Evolutionary conservation across 2,797 vertebrate species (phyloP), one percentile per base, ranked within the genome.

Genomic region (Chelidonichthys spinosus): DNA sequence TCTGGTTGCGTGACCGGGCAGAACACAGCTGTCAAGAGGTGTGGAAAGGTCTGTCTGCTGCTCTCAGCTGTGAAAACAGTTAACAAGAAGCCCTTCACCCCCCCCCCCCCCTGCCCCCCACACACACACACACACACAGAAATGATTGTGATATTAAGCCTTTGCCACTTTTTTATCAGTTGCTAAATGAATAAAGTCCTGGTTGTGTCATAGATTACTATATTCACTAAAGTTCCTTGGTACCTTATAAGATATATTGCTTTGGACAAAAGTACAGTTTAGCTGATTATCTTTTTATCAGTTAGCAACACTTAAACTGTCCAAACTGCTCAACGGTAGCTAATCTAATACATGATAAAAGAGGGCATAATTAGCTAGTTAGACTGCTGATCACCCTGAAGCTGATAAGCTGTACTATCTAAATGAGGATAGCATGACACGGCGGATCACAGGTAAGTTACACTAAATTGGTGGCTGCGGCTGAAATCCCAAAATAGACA

Each of bases 51-150:
- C 82, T 84, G 83, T 82, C 72, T 72, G 81, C 81, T 87, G 76
- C 67, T 84, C 82, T 93, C 92, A 93, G 92, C 90, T 93, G 91
- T 91, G 77, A 93, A 93, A 93, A 93, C 92, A 93, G 87, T 90
- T 90, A 86, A 64, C 81, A 79, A 89, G 72, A 81, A 79, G 63
- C 76, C 53, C 40, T 46, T 58, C 65, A 70, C 25, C 25, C 25
- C 25, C 25, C 25, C 25, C 1, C 2, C 25, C 25, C 25, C 25
- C 25, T 25, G 25, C 25, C 25, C 25, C 25, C 25, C 2, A 2
- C 71, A 37, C 32, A 64, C 58, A 43, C 40, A n/a, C 25, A 13
- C 44, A 17, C 49, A 25, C 43, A 35, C 58, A 52, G 18, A 56
- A 61, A 3, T 33, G 39, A 11, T 62, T 65, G 13, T 17, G 43